Conservation (phyloP, 2,797 vertebrate species). For the Momotus momota region DNA sequence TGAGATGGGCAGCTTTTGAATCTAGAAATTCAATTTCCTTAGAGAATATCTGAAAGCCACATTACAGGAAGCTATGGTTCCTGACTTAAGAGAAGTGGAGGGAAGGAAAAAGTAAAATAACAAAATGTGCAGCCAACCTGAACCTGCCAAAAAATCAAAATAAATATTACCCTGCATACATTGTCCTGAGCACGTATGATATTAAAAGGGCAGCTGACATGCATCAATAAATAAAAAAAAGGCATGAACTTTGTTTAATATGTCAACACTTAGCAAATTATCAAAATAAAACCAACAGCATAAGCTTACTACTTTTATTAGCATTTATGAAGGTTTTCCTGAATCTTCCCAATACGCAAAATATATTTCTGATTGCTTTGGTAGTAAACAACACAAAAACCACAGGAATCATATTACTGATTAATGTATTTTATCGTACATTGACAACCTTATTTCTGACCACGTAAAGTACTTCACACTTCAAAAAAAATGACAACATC, state of each 20-base stretch:
- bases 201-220: conserved; percentile 10
- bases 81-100: conserved; percentile 61
- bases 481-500: background rate
- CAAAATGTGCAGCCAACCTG: conserved; percentile 45
- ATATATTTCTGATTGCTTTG: background rate
- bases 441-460: background rate
- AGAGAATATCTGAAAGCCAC: conserved; percentile 66
- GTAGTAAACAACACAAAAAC: background rate
- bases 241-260: background rate
- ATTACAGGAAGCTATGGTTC: conserved; percentile 73
- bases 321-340: background rate
- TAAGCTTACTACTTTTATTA: background rate
- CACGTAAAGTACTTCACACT: background rate
- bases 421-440: background rate
- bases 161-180: conserved; percentile 40
- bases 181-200: background rate
- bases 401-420: background rate
- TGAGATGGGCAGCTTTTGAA: conserved; percentile 52
- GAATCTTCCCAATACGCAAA: background rate
- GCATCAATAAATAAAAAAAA: background rate
- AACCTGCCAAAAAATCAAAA: conserved; percentile 61
- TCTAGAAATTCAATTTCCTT: conserved; percentile 71
- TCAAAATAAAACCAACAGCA: background rate
- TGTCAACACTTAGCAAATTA: background rate
- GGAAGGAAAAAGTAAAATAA: conserved; percentile 71